phyloP scores from a whole-genome alignment of 2,797 vertebrate genomes.

The Megalops cyprinoides region DNA sequence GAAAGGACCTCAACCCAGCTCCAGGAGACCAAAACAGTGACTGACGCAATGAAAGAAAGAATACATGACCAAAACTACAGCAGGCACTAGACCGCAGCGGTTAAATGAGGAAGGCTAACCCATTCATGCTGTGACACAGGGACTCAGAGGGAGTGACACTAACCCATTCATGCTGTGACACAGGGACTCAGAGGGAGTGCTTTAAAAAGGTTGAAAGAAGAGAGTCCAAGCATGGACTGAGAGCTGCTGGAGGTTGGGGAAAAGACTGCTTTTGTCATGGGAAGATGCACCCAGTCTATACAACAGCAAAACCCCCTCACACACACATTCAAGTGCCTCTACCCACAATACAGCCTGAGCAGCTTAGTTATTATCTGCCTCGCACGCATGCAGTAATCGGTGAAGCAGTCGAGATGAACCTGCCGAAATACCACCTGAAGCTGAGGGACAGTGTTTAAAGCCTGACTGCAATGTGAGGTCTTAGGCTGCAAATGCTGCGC shows the following conservation, averaged over 20 bases:
- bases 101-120: too few relatives aligned
- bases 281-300: background rate
- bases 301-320: background rate
- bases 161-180: too few relatives aligned
- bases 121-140: too few relatives aligned
- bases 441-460: background rate
- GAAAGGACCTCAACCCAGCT: too few relatives aligned
- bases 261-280: background rate
- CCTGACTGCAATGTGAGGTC: background rate
- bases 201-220: too few relatives aligned
- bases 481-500: background rate
- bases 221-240: too few relatives aligned
- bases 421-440: background rate
- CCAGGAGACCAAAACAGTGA: too few relatives aligned
- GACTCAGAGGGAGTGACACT: too few relatives aligned
- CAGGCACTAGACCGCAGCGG: too few relatives aligned
- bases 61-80: too few relatives aligned
- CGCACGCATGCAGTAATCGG: background rate
- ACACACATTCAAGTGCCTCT: background rate
- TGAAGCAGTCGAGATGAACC: background rate
- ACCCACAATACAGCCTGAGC: background rate
- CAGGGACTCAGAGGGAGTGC: too few relatives aligned
- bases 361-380: background rate
- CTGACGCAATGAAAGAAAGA: too few relatives aligned
- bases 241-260: background rate